Conservation (phyloP, 37 sponge, comb jelly and placozoan genomes). For the Aplysina aerophoba region DNA sequence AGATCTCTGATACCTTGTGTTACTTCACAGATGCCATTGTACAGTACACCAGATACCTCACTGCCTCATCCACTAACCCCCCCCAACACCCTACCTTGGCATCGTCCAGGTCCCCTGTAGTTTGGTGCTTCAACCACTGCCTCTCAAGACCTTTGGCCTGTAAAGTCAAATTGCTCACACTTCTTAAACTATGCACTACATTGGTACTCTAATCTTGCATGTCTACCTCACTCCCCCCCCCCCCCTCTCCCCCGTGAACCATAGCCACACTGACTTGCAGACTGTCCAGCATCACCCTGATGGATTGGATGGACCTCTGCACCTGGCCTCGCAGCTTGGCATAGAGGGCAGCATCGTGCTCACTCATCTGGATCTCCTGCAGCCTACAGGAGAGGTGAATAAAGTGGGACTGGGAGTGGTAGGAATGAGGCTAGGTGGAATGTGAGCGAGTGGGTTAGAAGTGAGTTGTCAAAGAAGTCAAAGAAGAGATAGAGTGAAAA, state of each 20-base stretch:
- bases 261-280: slow-evolving; percentile 47
- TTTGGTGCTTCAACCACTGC: slow-evolving; percentile 87
- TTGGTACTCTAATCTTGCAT: too few relatives aligned
- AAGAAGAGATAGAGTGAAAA: too few relatives aligned
- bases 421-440: too few relatives aligned
- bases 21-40: not conserved
- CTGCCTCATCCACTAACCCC: too few relatives aligned
- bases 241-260: not conserved
- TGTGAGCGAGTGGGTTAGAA: too few relatives aligned
- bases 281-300: slow-evolving; percentile 60
- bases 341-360: slow-evolving; percentile 84
- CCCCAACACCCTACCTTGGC: slow-evolving; percentile 85
- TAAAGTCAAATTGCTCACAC: not conserved
- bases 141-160: slow-evolving; percentile 82
- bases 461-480: too few relatives aligned
- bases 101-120: slow-evolving; percentile 91
- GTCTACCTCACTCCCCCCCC: not conserved
- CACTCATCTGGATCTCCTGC: slow-evolving; percentile 88
- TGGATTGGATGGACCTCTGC: slow-evolving; percentile 61
- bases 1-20: too few relatives aligned
- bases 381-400: slow-evolving; percentile 48
- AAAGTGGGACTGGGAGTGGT: too few relatives aligned
- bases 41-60: not conserved
- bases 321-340: slow-evolving; percentile 57
- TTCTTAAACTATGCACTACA: too few relatives aligned